These are phyloP conservation scores for Noctuana brunneofusca DNA, from an alignment of 2,888 invertebrate species.

Conservation along the genomic window DNA sequence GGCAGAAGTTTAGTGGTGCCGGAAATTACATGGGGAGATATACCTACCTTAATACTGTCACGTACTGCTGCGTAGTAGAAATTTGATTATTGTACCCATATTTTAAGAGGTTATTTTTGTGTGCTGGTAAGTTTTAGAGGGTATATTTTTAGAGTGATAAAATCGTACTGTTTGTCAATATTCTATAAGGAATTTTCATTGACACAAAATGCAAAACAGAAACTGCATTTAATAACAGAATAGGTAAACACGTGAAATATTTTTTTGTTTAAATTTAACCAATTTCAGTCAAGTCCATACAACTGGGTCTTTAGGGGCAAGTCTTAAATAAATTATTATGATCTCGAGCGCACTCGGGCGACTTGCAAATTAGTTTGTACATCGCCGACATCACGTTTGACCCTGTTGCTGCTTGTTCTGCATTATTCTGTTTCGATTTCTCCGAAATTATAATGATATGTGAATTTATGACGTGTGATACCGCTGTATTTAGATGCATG, in stretches of 20 bases:
- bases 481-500: not conserved
- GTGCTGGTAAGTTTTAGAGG: not conserved
- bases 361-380: constrained; percentile 11
- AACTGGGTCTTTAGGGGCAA: not conserved
- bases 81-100: constrained; percentile 14
- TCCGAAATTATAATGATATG: not conserved
- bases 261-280: not conserved
- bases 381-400: constrained; percentile 3
- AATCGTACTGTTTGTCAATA: not conserved
- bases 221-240: not conserved
- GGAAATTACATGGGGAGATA: constrained; percentile 32
- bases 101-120: constrained; percentile 15
- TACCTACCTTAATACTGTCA: constrained; percentile 27
- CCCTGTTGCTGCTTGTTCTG: not conserved
- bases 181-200: too few species aligned
- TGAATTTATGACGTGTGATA: not conserved
- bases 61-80: constrained; percentile 24
- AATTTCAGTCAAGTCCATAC: not conserved
- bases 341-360: constrained; percentile 7
- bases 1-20: constrained; percentile 27
- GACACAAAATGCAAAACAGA: too few species aligned
- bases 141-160: not conserved
- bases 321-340: constrained; percentile 3
- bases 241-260: not conserved
- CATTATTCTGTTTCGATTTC: not conserved